Percentiles rank a stretch among this genome's conserved stretches.
Evolutionary conservation across 2,888 invertebrate genomes (phyloP).

Genomic region (Pachydiplax longipennis): DNA sequence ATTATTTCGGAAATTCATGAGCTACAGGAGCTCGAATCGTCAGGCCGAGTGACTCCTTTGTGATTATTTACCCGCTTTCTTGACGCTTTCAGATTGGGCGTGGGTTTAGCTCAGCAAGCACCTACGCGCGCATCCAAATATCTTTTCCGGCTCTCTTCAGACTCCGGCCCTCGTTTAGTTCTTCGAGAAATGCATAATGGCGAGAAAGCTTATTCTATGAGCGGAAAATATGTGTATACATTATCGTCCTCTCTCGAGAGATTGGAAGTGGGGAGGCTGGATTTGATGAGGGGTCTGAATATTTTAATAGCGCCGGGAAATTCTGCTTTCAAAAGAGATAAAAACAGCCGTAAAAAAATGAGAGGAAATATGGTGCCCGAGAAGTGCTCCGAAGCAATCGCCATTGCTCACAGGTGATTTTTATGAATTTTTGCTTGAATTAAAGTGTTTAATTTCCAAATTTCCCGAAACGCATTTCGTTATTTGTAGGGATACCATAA

Average conservation of each 20-base stretch:
- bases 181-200: neutral
- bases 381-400: neutral
- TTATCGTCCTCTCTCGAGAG: neutral
- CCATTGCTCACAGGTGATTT: neutral
- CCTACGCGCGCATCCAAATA: neutral
- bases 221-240: neutral
- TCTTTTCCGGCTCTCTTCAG: neutral
- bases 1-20: neutral
- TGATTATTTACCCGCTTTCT: neutral
- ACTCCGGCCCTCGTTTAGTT: neutral
- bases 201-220: neutral
- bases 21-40: neutral
- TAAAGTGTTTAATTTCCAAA: too few species aligned
- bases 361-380: neutral
- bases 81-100: neutral
- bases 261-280: neutral
- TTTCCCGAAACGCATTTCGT: too few species aligned
- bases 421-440: too few species aligned
- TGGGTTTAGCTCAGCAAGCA: neutral
- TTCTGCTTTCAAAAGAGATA: neutral
- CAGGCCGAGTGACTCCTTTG: neutral
- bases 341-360: neutral
- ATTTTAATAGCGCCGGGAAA: neutral
- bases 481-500: too few species aligned
- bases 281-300: neutral